Conservation (phyloP, 2,113 vertebrate genomes). For the Paedocypris sp. region DNA sequence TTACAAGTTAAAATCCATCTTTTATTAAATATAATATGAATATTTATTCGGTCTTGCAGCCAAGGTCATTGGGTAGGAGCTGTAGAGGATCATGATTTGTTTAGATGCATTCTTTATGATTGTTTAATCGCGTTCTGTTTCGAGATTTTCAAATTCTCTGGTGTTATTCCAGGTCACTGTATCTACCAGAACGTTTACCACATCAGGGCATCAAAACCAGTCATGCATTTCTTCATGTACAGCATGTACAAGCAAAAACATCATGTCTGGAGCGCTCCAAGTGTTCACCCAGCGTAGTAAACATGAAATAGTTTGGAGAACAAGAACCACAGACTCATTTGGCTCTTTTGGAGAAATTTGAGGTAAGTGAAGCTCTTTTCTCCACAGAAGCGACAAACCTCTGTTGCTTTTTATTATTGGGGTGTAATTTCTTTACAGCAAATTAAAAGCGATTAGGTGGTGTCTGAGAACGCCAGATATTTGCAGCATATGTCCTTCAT, state of each 20-base stretch:
- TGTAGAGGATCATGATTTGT: neutral
- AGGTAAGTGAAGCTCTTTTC: too few species aligned
- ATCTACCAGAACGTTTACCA: neutral
- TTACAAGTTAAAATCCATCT: too few species aligned
- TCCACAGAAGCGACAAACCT: conserved; percentile 19
- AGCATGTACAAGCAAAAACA: too few species aligned
- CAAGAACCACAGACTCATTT: neutral
- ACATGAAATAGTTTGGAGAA: neutral
- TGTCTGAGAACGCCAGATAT: conserved; percentile 28
- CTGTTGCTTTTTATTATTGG: conserved; percentile 25
- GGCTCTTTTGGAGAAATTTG: conserved; percentile 8
- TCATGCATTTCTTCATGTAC: too few species aligned
- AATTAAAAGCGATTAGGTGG: conserved; percentile 27
- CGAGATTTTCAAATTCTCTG: neutral
- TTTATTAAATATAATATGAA: too few species aligned
- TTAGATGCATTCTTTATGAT: neutral
- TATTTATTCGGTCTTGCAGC: neutral
- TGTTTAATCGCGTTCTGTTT: neutral
- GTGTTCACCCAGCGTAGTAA: neutral
- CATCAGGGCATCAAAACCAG: neutral
- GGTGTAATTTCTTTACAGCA: conserved; percentile 34
- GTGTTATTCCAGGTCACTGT: neutral
- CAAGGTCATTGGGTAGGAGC: neutral
- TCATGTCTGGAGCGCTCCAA: neutral
- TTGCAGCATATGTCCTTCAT: conserved; percentile 29